Percentiles rank a stretch among this genome's conserved stretches.
These are phyloP conservation scores for Bujurquina vittata DNA, from an alignment of 2,113 vertebrate genomes.

Conservation along the genomic window DNA sequence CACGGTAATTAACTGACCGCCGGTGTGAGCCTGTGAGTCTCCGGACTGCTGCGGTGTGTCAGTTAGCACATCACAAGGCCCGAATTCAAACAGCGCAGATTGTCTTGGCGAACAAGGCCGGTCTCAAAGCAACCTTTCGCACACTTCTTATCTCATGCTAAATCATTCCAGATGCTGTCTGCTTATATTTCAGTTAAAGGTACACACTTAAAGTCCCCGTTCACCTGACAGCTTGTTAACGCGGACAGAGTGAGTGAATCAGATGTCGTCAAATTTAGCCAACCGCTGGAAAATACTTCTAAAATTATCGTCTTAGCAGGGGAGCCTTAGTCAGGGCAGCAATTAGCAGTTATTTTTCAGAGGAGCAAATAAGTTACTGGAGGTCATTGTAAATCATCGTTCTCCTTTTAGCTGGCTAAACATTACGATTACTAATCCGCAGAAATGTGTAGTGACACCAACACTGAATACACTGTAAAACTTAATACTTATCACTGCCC, in stretches of 20 bases:
- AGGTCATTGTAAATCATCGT: conserved; percentile 41
- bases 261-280: neutral
- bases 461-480: neutral
- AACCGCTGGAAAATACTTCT: neutral
- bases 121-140: conserved; percentile 5
- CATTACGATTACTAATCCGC: neutral
- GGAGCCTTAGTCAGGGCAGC: neutral
- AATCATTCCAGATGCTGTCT: neutral
- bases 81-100: conserved; percentile 54
- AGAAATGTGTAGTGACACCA: neutral
- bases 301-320: neutral
- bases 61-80: conserved; percentile 59
- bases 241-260: neutral
- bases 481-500: neutral
- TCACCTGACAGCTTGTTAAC: neutral
- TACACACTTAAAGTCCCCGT: neutral
- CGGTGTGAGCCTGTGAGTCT: neutral
- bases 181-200: neutral
- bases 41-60: conserved; percentile 40
- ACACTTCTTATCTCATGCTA: neutral
- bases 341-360: neutral
- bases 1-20: neutral
- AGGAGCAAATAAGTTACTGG: conserved; percentile 13
- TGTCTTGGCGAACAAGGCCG: conserved; percentile 35
- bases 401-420: neutral